Evolutionary conservation across 2,888 invertebrate species (phyloP).

Genomic region (Anaspis maculata): DNA sequence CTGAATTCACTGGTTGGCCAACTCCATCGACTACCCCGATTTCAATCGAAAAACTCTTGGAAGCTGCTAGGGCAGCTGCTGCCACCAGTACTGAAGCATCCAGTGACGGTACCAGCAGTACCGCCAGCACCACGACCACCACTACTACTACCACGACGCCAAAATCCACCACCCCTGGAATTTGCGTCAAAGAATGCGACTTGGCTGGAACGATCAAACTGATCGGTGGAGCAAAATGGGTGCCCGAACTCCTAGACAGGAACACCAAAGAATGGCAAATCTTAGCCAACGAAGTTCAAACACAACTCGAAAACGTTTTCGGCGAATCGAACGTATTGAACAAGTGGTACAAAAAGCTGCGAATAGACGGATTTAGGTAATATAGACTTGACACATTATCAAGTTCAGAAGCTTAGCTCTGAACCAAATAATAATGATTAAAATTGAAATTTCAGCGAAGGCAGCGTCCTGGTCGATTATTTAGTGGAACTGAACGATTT

Average conservation of each 20-base stretch:
- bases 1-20: constrained; percentile 88
- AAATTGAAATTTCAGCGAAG: constrained; percentile 54
- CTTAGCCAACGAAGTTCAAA: constrained; percentile 70
- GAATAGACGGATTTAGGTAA: constrained; percentile 75
- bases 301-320: constrained; percentile 79
- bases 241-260: constrained; percentile 76
- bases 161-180: constrained; percentile 67
- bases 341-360: constrained; percentile 77
- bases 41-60: constrained; percentile 72
- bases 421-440: too few relatives aligned
- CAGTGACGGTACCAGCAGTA: constrained; percentile 42
- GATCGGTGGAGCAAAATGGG: constrained; percentile 73
- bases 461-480: constrained; percentile 83
- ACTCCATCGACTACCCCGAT: constrained; percentile 81
- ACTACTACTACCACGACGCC: constrained; percentile 64
- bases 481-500: constrained; percentile 75
- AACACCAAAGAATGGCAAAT: constrained; percentile 82
- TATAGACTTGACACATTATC: too few relatives aligned
- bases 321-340: constrained; percentile 63
- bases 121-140: constrained; percentile 60
- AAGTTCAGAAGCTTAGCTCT: too few relatives aligned
- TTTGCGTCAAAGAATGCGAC: constrained; percentile 71
- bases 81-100: constrained; percentile 42
- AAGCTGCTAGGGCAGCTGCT: constrained; percentile 55
- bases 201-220: constrained; percentile 80